Evolutionary conservation across 2,113 vertebrate species (phyloP).

Genomic region (Campylorhamphus procurvoides): DNA sequence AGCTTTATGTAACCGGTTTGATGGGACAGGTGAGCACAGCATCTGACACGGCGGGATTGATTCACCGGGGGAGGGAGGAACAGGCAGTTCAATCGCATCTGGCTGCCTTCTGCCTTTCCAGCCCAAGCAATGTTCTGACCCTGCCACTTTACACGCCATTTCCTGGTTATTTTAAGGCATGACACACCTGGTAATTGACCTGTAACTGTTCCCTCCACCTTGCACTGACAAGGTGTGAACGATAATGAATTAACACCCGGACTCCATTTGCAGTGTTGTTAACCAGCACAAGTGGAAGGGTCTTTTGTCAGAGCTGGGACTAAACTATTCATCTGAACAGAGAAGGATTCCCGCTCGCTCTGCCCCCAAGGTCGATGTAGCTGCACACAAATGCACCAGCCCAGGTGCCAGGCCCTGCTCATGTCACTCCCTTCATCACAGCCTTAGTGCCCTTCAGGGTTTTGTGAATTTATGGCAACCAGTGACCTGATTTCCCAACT

Average conservation of each 20-base stretch:
- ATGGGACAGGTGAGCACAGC: constrained; percentile 9
- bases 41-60: background rate
- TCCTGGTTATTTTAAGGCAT: background rate
- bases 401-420: background rate
- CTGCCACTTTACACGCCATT: background rate
- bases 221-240: background rate
- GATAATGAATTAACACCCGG: background rate
- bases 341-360: background rate
- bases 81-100: background rate
- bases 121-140: background rate
- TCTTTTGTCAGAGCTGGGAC: background rate
- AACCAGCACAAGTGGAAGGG: background rate
- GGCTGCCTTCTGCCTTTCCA: background rate
- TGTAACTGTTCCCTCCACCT: background rate
- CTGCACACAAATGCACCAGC: background rate
- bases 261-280: background rate
- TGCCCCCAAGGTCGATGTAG: accelerated
- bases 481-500: background rate
- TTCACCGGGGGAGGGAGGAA: background rate
- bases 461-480: background rate
- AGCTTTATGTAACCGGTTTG: background rate
- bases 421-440: accelerated
- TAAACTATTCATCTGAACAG: accelerated
- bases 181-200: background rate
- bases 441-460: background rate